These are phyloP conservation scores for Selene dorsalis DNA, from an alignment of 2,797 vertebrate genomes.

Conservation along the genomic window DNA sequence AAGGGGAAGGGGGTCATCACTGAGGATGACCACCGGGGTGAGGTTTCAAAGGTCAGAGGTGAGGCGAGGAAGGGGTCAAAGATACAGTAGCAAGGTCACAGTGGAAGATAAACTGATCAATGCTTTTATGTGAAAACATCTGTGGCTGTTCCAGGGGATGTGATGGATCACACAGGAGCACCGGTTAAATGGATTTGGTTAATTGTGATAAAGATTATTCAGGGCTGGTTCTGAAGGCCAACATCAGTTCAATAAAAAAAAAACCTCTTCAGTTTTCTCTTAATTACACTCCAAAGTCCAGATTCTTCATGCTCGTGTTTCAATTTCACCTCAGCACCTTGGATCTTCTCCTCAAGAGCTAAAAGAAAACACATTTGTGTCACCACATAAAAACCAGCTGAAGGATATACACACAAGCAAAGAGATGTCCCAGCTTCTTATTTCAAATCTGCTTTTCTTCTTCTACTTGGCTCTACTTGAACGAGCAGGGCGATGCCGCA, in stretches of 20 bases:
- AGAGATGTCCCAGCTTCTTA: neutral
- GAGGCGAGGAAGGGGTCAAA: slow-evolving; percentile 66
- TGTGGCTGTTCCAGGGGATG: slow-evolving; percentile 42
- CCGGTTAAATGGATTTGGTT: slow-evolving; percentile 39
- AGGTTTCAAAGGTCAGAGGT: slow-evolving; percentile 74
- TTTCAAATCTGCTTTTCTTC: slow-evolving; percentile 20
- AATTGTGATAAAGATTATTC: slow-evolving; percentile 32
- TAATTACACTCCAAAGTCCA: neutral
- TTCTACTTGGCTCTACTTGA: slow-evolving; percentile 6
- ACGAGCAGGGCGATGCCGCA: slow-evolving; percentile 12
- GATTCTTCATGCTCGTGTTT: neutral
- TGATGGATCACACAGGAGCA: slow-evolving; percentile 52
- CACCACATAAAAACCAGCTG: neutral
- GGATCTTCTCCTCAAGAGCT: neutral
- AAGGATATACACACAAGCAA: neutral
- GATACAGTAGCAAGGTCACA: slow-evolving; percentile 79
- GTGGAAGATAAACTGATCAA: slow-evolving; percentile 79
- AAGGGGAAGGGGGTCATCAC: slow-evolving; percentile 55
- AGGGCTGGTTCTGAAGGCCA: too few relatives aligned
- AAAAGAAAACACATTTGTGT: neutral
- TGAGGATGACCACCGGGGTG: slow-evolving; percentile 65
- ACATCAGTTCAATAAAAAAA: neutral
- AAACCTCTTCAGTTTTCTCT: slow-evolving; percentile 3
- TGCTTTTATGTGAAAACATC: slow-evolving; percentile 77
- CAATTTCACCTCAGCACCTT: neutral